These are phyloP conservation scores for Carposina sasakii DNA, from an alignment of 1,140 invertebrate genomes.

Conservation along the genomic window DNA sequence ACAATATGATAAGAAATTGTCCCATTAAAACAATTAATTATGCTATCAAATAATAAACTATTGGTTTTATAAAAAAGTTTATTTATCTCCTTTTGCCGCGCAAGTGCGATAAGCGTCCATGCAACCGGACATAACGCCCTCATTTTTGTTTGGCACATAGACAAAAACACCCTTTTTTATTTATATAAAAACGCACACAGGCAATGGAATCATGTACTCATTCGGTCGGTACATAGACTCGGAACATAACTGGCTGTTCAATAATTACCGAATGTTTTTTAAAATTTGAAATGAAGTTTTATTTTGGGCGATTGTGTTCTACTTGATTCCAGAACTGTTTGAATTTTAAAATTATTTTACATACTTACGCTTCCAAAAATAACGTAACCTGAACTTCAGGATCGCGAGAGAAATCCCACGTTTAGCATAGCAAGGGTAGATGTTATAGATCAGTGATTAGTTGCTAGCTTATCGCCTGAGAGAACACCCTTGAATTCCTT, in stretches of 20 bases:
- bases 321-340: too few relatives aligned
- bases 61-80: conserved; percentile 17
- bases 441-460: too few relatives aligned
- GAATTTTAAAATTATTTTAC: too few relatives aligned
- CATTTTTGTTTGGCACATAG: conserved; percentile 72
- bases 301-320: conserved; percentile 57
- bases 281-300: conserved; percentile 68
- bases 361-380: too few relatives aligned
- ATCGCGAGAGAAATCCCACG: not conserved
- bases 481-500: too few relatives aligned
- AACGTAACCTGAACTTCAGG: too few relatives aligned
- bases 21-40: too few relatives aligned
- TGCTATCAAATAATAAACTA: too few relatives aligned
- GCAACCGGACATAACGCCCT: conserved; percentile 66
- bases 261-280: conserved; percentile 70
- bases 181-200: conserved; percentile 21
- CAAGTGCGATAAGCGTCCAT: conserved; percentile 56
- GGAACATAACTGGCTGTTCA: conserved; percentile 49
- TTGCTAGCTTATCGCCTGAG: too few relatives aligned
- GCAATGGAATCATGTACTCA: conserved; percentile 27
- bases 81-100: conserved; percentile 22
- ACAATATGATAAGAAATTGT: too few relatives aligned
- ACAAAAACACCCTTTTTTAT: conserved; percentile 71
- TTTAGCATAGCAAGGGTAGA: too few relatives aligned
- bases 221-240: conserved; percentile 32